phyloP scores from a whole-genome alignment of 2,888 invertebrate species.

The Beris chalybata region DNA sequence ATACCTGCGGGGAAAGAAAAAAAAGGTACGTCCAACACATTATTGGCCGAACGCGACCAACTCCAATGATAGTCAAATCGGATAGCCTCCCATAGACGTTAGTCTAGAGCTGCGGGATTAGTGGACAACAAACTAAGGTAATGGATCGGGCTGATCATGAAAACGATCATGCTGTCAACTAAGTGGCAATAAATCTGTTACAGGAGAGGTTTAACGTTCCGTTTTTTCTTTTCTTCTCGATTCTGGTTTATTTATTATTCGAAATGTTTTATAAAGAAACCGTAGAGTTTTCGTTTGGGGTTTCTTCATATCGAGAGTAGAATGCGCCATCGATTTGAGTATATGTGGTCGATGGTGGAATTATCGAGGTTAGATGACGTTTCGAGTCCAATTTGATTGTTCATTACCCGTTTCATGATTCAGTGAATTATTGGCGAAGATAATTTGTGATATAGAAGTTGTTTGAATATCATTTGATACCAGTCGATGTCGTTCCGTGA shows the following conservation, averaged over 20 bases:
- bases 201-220: constrained; percentile 27
- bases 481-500: too few species aligned
- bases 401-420: constrained; percentile 28
- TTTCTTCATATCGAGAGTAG: constrained; percentile 5
- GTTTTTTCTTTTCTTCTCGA: constrained; percentile 29
- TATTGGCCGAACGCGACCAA: constrained; percentile 6
- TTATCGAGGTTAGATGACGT: neutral
- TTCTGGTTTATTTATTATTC: constrained; percentile 31
- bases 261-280: constrained; percentile 11
- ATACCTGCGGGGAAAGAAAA: constrained; percentile 10
- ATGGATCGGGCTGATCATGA: constrained; percentile 31
- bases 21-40: constrained; percentile 26
- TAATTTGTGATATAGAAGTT: constrained; percentile 33
- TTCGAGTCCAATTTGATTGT: constrained; percentile 31
- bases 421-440: constrained; percentile 30
- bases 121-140: constrained; percentile 1
- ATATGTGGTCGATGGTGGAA: too few species aligned
- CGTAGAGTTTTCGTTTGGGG: too few species aligned
- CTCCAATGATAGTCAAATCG: constrained; percentile 9
- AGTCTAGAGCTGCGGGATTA: neutral
- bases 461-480: constrained; percentile 30
- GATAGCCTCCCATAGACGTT: constrained; percentile 12
- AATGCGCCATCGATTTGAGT: neutral
- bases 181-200: constrained; percentile 37
- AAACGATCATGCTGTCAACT: constrained; percentile 37